Evolutionary conservation across 2,113 vertebrate species (phyloP), one percentile per base, ranked within the genome.

Genomic region (Glaucidium brasilianum): DNA sequence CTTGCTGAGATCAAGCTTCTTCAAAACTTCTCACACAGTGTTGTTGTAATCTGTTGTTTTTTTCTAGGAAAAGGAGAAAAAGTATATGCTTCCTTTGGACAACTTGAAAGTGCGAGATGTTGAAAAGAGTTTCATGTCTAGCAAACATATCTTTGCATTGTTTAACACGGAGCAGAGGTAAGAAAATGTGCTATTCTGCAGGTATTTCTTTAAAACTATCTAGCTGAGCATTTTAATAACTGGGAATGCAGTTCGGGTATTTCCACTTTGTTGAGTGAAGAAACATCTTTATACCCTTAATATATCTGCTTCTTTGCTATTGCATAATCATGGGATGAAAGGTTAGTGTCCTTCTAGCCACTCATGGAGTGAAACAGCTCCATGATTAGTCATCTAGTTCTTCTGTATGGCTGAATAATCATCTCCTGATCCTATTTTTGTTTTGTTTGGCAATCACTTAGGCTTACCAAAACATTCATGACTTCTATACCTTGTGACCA

Each of bases 61-160:
- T 39, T 77, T 75, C 69, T 95, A 99, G 99, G 99, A 99, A 97
- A 99, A 99, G 92, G 99, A 99, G 96, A 99, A 99, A 98, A 99
- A 99, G 94, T 99, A 99, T 94, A 99, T 99, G 99, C 98, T 99
- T 92, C 98, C 98, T 60, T 98, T 99, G 97, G 99, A 99, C 94
- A 99, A 99, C 98, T 97, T 99, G 97, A 99, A 99, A 97, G 97
- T 99, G 96, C 97, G 99, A 84, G 99, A 99, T 25, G 98, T 99
- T 72, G 99, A 99, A 90, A 99, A 99, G 97, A 98, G 99, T 84
- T 99, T 99, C 94, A 99, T 99, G 99, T 99, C 99, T 88, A 99
- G 98, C 83, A 99, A 99, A 97, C 99, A 99, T 25, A 98, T 99
- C 93, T 99, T 99, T 47, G 99, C 98, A 50, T 98, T 99, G 97